phyloP scores from a whole-genome alignment of 2,888 invertebrate species.

The Dasypolia templi region DNA sequence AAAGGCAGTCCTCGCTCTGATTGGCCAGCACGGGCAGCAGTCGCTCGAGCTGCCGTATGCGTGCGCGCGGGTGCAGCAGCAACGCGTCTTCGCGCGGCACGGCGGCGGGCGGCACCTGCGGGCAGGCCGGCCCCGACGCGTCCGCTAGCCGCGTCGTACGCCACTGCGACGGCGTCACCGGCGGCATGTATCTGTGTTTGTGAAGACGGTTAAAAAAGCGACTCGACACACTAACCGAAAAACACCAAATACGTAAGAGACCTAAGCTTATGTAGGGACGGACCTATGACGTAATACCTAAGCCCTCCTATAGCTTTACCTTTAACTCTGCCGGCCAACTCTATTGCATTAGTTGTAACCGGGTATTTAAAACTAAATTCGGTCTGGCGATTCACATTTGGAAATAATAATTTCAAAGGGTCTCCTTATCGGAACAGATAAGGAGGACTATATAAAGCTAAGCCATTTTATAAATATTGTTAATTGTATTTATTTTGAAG shows the following conservation, averaged over 20 bases:
- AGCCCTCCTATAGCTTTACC: neutral
- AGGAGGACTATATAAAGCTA: neutral
- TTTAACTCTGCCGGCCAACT: neutral
- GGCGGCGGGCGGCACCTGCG: constrained; percentile 92
- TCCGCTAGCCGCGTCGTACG: constrained; percentile 95
- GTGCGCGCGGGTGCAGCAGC: constrained; percentile 94
- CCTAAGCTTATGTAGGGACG: no score
- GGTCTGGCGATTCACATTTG: neutral
- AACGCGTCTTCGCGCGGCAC: constrained; percentile 91
- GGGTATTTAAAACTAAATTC: neutral
- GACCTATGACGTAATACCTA: no score
- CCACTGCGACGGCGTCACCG: constrained; percentile 97
- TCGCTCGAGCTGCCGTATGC: constrained; percentile 95
- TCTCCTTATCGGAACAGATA: neutral
- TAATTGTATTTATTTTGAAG: no score
- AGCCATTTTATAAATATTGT: no score
- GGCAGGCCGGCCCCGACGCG: constrained; percentile 96
- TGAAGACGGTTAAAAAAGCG: neutral
- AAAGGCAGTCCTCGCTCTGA: constrained; percentile 99
- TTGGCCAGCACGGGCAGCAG: constrained; percentile 96
- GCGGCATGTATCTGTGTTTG: constrained; percentile 95
- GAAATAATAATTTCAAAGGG: neutral
- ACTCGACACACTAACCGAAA: neutral
- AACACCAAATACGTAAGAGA: neutral
- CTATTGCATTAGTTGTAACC: neutral